Percentiles rank a stretch among this genome's conserved stretches.
phyloP scores from a whole-genome alignment of 2,113 vertebrate genomes.

The Saccopteryx bilineata region DNA sequence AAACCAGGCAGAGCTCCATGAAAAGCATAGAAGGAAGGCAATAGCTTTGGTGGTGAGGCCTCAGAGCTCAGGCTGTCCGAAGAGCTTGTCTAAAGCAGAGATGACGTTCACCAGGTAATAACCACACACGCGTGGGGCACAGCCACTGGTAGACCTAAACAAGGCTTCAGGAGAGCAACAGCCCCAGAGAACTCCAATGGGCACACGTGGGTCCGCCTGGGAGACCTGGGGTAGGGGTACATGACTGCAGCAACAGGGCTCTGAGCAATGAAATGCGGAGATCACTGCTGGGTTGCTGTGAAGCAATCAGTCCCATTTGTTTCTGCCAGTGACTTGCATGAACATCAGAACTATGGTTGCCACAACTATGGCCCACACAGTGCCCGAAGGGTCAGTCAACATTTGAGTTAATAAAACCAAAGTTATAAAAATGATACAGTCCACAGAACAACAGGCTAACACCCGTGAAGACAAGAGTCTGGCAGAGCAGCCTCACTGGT shows the following conservation, averaged over 20 bases:
- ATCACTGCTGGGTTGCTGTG: rapidly evolving
- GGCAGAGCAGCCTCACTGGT: not conserved
- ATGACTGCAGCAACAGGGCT: rapidly evolving
- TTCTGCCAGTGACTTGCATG: rapidly evolving
- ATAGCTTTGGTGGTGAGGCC: rapidly evolving
- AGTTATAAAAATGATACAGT: not conserved
- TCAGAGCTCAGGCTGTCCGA: not conserved
- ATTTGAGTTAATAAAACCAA: not conserved
- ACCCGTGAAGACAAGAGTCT: not conserved
- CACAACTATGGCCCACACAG: not conserved
- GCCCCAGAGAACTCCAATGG: not conserved
- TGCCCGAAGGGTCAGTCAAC: not conserved
- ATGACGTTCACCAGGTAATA: rapidly evolving
- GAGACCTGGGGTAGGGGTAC: not conserved
- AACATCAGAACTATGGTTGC: not conserved
- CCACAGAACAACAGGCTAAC: not conserved
- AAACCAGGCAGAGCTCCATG: too few relatives aligned
- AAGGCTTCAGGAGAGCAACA: not conserved
- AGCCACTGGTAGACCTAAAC: not conserved
- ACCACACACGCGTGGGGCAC: rapidly evolving
- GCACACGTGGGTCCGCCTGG: rapidly evolving
- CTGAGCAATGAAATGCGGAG: not conserved
- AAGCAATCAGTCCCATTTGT: rapidly evolving
- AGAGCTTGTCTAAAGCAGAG: not conserved
- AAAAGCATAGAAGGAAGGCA: not conserved